Conservation (phyloP, 2,113 vertebrate species). For the Ctenodactylus gundi region DNA sequence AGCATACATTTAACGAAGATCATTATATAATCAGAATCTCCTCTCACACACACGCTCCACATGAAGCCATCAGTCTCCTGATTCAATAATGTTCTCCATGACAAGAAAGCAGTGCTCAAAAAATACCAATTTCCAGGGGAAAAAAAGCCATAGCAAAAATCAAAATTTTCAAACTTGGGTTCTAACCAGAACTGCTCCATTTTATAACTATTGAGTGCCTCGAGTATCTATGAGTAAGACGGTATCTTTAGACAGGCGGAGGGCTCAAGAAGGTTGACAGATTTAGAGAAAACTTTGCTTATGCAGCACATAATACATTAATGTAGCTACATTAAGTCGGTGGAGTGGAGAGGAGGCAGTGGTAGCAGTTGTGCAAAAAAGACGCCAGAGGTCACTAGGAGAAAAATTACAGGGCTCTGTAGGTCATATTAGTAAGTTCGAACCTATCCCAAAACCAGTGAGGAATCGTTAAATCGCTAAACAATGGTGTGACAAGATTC, state of each 20-base stretch:
- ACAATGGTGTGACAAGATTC: neutral
- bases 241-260: neutral
- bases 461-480: neutral
- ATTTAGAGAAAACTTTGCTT: neutral
- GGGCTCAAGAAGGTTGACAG: neutral
- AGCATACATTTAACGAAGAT: neutral
- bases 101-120: too few species aligned
- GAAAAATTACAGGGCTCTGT: neutral
- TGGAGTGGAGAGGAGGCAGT: neutral
- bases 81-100: neutral
- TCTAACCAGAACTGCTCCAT: neutral
- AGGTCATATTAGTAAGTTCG: neutral
- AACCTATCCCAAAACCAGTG: neutral
- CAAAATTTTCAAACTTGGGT: slow-evolving; percentile 27
- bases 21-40: neutral
- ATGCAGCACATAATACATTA: neutral
- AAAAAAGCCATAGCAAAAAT: slow-evolving; percentile 9
- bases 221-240: neutral
- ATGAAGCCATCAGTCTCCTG: neutral
- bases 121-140: slow-evolving; percentile 18
- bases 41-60: neutral
- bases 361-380: neutral
- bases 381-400: neutral
- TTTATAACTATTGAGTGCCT: neutral
- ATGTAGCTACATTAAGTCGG: neutral